Evolutionary conservation across 2,797 vertebrate species (phyloP), one percentile per base, ranked within the genome.

Genomic region (Vipera latastei): DNA sequence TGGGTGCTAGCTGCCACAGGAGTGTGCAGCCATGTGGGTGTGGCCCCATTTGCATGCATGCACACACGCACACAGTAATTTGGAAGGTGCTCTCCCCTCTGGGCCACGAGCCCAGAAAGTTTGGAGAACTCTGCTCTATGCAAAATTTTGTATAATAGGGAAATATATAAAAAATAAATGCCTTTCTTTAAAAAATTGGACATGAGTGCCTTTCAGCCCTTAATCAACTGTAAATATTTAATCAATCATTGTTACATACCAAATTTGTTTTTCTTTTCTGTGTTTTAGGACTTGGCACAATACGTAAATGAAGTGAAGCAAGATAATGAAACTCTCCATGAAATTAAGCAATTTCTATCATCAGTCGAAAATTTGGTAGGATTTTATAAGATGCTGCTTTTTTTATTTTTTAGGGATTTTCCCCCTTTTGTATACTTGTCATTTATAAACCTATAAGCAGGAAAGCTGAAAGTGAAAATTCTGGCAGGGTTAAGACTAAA

Each of bases 221-320:
- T 90, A 86, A 86, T 56, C n/a, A 92, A 91, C n/a, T 69, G 51
- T 65, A 38, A 63, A 53, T 44, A 88, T 69, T 44, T 69, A 91
- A 26, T 25, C 14, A 6, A 48, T 56, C 20, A 6, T 48, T 48
- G 26, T 26, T 78, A 2, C 16, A 89, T 2, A 6, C 78, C 65
- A 91, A 26, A 55, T 88, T 91, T 88, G 56, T 14, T 90, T 94
- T 87, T 94, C 91, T n/a, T 93, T 63, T 94, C 92, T 94, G 90
- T 95, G 89, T 95, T 96, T n/a, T 92, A 99, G 99, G 99, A 99
- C 97, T 98, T 99, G 98, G 99, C 99, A 95, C 99, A 99, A 92
- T 99, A 99, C 90, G 99, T 99, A 93, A 99, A 99, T n/a, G 99
- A 99, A 97, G 99, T 99, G 92, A 99, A 99, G 97, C 98, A 99